phyloP scores from a whole-genome alignment of 2,797 vertebrate genomes.

The Heteromormyrus szaboi region DNA sequence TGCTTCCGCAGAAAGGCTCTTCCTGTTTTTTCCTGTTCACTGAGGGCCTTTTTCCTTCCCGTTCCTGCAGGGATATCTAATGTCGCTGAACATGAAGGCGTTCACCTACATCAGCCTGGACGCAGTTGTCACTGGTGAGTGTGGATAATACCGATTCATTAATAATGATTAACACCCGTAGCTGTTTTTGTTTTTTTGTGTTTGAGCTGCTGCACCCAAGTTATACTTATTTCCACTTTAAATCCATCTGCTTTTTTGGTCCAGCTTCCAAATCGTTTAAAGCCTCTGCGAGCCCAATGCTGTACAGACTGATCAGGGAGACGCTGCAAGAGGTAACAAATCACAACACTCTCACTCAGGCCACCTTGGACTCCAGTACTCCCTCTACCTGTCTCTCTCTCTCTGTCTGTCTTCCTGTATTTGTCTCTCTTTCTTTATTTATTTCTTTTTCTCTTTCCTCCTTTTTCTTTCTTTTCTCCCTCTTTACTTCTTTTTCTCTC shows the following conservation, averaged over 20 bases:
- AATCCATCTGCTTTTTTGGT: neutral
- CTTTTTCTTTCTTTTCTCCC: too few relatives aligned
- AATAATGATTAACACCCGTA: neutral
- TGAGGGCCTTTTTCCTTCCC: neutral
- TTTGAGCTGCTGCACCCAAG: neutral
- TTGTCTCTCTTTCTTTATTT: too few relatives aligned
- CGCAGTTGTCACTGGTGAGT: slow-evolving; percentile 72
- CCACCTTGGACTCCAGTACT: too few relatives aligned
- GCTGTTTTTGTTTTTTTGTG: neutral
- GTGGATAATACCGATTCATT: neutral
- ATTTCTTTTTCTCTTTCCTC: too few relatives aligned
- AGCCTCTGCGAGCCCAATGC: slow-evolving; percentile 79
- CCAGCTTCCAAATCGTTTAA: slow-evolving; percentile 62
- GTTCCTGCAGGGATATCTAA: slow-evolving; percentile 68
- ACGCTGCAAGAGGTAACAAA: slow-evolving; percentile 65
- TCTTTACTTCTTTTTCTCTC: neutral
- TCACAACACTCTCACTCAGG: neutral
- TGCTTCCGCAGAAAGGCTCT: neutral
- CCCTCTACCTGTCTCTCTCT: neutral
- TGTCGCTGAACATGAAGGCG: slow-evolving; percentile 69
- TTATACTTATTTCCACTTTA: neutral
- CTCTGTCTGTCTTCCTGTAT: neutral
- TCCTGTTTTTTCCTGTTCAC: neutral
- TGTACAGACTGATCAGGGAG: slow-evolving; percentile 65
- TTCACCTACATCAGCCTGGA: slow-evolving; percentile 86